A percentile compares a stretch with the other conserved stretches of the same genome.
phyloP scores from a whole-genome alignment of 2,797 vertebrate species.

The Fringilla coelebs region DNA sequence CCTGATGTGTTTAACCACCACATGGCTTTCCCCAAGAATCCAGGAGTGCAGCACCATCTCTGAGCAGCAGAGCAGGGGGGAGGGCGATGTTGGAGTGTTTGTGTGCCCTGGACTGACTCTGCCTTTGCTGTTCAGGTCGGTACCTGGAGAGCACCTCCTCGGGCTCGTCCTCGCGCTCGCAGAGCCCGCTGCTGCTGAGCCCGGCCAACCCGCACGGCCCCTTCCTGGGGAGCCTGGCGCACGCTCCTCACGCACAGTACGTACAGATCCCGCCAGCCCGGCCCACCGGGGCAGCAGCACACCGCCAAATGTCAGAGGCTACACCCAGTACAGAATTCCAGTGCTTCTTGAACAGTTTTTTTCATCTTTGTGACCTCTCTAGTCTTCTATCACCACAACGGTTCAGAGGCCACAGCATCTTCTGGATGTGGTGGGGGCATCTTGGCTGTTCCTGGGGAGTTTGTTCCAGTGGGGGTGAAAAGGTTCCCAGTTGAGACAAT shows the following conservation, averaged over 20 bases:
- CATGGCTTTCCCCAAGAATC: neutral
- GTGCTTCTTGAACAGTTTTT: neutral
- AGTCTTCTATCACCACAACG: neutral
- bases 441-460: neutral
- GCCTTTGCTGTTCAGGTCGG: constrained; percentile 63
- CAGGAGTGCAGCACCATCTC: rapidly evolving
- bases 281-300: neutral
- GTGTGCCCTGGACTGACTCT: neutral
- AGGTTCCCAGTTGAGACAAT: neutral
- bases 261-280: neutral
- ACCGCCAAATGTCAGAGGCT: rapidly evolving
- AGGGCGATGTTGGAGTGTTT: neutral
- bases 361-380: neutral
- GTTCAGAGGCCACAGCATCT: neutral
- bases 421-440: neutral
- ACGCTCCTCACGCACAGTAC: constrained; percentile 73
- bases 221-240: constrained; percentile 67
- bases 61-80: neutral
- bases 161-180: constrained; percentile 87
- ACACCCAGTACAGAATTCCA: neutral
- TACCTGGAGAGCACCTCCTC: constrained; percentile 89
- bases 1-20: neutral
- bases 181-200: constrained; percentile 87
- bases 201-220: constrained; percentile 80
- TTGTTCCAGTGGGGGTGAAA: neutral